Evolutionary conservation across 2,797 vertebrate genomes (phyloP).

Genomic region (Anisognathus igniventris): DNA sequence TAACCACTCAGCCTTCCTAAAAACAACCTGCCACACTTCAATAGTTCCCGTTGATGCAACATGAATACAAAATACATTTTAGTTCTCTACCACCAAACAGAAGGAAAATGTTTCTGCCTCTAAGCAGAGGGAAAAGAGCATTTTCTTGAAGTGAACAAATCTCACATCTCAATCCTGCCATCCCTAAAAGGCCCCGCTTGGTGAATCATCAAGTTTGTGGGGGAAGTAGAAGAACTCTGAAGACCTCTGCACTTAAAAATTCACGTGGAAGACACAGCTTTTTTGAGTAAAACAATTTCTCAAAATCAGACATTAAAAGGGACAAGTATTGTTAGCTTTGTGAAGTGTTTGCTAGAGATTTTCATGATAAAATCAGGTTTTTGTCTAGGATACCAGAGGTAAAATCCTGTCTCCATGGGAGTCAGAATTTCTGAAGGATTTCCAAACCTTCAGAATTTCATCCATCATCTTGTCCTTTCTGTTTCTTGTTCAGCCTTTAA

Average conservation of each 20-base stretch:
- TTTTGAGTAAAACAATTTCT: neutral
- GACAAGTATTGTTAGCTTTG: neutral
- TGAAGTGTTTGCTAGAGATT: neutral
- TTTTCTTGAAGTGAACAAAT: neutral
- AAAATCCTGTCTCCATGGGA: neutral
- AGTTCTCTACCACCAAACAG: neutral
- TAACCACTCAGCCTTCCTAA: neutral
- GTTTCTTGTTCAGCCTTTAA: neutral
- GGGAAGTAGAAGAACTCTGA: neutral
- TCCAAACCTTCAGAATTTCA: neutral
- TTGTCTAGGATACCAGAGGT: neutral
- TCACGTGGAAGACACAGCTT: neutral
- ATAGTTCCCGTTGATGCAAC: neutral
- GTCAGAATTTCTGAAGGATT: neutral
- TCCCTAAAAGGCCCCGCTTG: neutral
- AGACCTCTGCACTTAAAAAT: neutral
- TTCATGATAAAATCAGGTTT: fast-evolving
- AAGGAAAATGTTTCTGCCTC: neutral
- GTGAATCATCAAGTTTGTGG: neutral
- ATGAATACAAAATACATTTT: constrained; percentile 6
- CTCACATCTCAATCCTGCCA: neutral
- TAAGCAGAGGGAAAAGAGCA: neutral
- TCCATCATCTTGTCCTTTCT: neutral
- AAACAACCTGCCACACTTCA: constrained; percentile 9
- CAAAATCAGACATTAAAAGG: neutral